Percentiles rank a stretch among this genome's conserved stretches.
Conservation (phyloP, 2,797 vertebrate genomes). For the Alfaro cultratus region DNA sequence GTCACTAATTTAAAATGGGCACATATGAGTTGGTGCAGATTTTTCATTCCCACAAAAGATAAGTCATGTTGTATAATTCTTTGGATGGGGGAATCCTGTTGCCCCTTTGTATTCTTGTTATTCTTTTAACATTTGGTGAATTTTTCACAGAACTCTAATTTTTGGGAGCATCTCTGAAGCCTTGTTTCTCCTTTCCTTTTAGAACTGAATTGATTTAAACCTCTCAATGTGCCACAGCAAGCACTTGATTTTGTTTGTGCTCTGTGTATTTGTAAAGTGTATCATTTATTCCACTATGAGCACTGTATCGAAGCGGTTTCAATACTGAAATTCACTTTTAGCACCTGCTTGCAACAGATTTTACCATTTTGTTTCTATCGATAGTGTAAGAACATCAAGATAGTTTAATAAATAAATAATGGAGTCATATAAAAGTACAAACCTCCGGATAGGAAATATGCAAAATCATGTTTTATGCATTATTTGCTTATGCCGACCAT, state of each 20-base stretch:
- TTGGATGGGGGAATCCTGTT: constrained; percentile 39
- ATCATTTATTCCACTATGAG: constrained; percentile 29
- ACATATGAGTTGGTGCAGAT: constrained; percentile 21
- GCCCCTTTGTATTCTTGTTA: constrained; percentile 6
- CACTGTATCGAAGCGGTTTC: constrained; percentile 34
- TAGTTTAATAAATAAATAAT: constrained; percentile 4
- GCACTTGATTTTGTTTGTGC: constrained; percentile 1
- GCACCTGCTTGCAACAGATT: constrained; percentile 14
- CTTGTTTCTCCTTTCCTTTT: constrained; percentile 12
- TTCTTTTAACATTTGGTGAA: constrained; percentile 20
- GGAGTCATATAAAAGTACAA: constrained; percentile 17
- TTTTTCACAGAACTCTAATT: constrained; percentile 39
- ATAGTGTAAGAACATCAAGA: constrained; percentile 13
- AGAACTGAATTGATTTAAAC: constrained; percentile 12
- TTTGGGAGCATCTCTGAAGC: constrained; percentile 9
- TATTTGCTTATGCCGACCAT: constrained; percentile 18
- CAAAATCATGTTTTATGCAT: constrained; percentile 34
- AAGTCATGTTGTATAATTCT: constrained; percentile 17
- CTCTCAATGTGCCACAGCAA: not conserved
- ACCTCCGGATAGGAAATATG: constrained; percentile 36
- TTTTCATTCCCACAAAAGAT: constrained; percentile 30
- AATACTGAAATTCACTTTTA: constrained; percentile 23
- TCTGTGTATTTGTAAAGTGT: constrained; percentile 13
- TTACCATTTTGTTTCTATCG: constrained; percentile 17
- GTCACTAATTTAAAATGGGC: constrained; percentile 15